Base-by-base conservation (phyloP, 2,888 invertebrate species). In the Torymus tubicola region DNA sequence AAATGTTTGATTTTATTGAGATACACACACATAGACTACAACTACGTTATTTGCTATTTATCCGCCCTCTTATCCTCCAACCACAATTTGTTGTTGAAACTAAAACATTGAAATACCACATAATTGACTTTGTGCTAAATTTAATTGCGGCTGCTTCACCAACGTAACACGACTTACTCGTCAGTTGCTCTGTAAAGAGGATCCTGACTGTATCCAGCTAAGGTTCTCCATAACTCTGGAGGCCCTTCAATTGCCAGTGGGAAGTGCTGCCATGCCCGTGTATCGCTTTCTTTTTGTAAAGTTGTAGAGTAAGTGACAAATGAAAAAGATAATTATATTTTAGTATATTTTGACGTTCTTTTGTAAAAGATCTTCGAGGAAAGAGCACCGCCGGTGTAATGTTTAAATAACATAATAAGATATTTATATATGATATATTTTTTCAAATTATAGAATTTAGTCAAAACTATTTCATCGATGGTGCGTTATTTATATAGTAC, bases 231-330 rank as follows among this genome's bases (percentile, higher is more conserved):
- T n/a, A 90, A 82, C 81, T 90, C 89, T 12, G 85, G 86, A 1
- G 90, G 88, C 0, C 89, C 89, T 83, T 90, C 89, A 73, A 90
- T 88, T 0, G 88, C 86, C 0, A 89, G 85, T 5, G 89, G 88
- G 81, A 88, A 89, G 69, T 89, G 85, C 50, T 89, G 87, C 87
- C 89, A 88, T 1, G 86, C 75, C 67, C 83, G 85, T 55, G 82
- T 84, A 64, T 85, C 85, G 53, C 42, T 67, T 42, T 81, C 82
- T 83, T 64, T 64, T 21, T 69, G 14, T 67, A 75, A 21, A 14
- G 63, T 0, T 31, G 12, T 21, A 24, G 18, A n/a, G 16, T 50
- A 50, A 63, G 24, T 64, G 31, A 53, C n/a, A 5, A 42, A 42
- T 42, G 42, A 71, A 58, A 24, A 50, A 57, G n/a, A 42, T 3